Evolutionary conservation across 2,888 invertebrate species (phyloP).

Genomic region (Xylophagus ater): DNA sequence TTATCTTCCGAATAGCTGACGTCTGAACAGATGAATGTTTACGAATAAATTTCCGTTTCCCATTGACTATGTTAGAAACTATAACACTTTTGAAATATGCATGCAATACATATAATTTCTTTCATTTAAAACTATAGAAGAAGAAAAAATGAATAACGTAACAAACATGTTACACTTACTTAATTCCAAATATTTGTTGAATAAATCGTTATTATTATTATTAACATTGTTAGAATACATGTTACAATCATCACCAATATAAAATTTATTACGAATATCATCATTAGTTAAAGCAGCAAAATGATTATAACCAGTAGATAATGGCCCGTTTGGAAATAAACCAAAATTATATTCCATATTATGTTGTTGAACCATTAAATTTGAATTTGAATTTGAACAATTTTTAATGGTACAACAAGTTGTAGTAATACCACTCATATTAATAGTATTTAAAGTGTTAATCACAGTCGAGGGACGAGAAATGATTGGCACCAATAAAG

Average conservation of each 20-base stretch:
- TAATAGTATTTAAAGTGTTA: no score
- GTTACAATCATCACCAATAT: not conserved
- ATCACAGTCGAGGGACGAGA: conserved; percentile 20
- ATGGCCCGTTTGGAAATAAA: no score
- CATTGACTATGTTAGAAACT: no score
- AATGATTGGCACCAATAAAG: conserved; percentile 20
- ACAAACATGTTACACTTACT: conserved; percentile 28
- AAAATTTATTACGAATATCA: not conserved
- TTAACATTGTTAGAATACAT: not conserved
- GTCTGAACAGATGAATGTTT: no score
- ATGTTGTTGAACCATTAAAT: no score
- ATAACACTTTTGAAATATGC: not conserved
- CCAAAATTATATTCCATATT: no score
- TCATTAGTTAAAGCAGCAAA: conserved; percentile 5
- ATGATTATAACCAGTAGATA: conserved; percentile 12
- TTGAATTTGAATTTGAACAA: no score
- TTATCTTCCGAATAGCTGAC: no score
- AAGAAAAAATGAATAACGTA: conserved; percentile 1
- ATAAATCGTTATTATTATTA: conserved; percentile 14
- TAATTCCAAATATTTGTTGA: conserved; percentile 33
- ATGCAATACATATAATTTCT: conserved; percentile 13
- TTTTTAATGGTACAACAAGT: no score
- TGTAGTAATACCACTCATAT: no score
- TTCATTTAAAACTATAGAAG: conserved; percentile 6
- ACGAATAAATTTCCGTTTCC: no score